Conservation (phyloP, 1,140 invertebrate genomes). For the Nilaparvata lugens region DNA sequence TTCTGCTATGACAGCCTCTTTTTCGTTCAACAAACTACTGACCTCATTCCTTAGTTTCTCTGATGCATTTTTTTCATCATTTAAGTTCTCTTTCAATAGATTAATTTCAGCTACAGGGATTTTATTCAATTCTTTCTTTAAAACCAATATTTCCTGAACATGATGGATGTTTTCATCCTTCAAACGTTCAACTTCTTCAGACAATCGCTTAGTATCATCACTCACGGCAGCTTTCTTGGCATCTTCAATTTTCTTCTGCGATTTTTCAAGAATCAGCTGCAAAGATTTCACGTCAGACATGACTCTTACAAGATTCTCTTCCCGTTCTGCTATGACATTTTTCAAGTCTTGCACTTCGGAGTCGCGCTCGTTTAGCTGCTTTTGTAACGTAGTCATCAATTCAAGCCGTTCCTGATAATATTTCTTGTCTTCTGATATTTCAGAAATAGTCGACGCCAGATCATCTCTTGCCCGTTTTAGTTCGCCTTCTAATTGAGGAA, state of each 20-base stretch:
- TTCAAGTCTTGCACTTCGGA: slow-evolving; percentile 46
- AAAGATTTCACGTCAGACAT: slow-evolving; percentile 18
- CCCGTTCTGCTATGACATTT: slow-evolving; percentile 45
- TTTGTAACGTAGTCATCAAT: slow-evolving; percentile 35
- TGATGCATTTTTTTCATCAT: neutral
- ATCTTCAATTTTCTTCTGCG: slow-evolving; percentile 22
- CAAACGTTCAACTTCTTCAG: slow-evolving; percentile 18
- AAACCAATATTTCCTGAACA: slow-evolving; percentile 9
- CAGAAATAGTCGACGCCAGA: slow-evolving; percentile 42
- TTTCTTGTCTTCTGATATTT: slow-evolving; percentile 43
- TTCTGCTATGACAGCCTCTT: neutral
- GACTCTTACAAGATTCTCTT: slow-evolving; percentile 38
- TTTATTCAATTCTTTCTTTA: slow-evolving; percentile 13
- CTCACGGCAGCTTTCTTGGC: slow-evolving; percentile 12
- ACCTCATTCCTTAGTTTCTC: slow-evolving; percentile 1
- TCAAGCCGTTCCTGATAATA: slow-evolving; percentile 48
- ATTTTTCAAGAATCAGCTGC: slow-evolving; percentile 15
- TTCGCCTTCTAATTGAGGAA: slow-evolving; percentile 45
- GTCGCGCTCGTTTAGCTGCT: slow-evolving; percentile 40
- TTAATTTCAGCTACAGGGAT: slow-evolving; percentile 1
- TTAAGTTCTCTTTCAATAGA: slow-evolving; percentile 5
- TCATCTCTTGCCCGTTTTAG: slow-evolving; percentile 43
- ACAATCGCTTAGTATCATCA: slow-evolving; percentile 2
- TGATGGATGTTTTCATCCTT: slow-evolving; percentile 15
- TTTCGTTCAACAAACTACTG: slow-evolving; percentile 23